These are phyloP conservation scores for Dicaeum eximium DNA, from an alignment of 2,113 vertebrate species.

Conservation along the genomic window DNA sequence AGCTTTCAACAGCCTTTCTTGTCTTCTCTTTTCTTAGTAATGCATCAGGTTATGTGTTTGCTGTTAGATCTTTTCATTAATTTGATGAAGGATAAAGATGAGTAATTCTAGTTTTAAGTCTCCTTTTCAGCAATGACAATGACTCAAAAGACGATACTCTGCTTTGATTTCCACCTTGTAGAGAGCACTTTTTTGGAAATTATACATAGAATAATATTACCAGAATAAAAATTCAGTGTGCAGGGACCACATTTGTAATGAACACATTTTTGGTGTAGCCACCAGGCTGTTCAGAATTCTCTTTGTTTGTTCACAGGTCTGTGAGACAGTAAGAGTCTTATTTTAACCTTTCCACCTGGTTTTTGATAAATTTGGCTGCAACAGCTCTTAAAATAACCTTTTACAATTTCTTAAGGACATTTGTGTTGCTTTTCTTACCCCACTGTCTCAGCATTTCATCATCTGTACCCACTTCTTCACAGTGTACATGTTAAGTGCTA, in stretches of 20 bases:
- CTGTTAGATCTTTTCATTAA: neutral
- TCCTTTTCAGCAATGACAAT: neutral
- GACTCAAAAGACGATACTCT: neutral
- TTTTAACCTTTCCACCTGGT: neutral
- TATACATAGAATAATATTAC: neutral
- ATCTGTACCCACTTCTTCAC: neutral
- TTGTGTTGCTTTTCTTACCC: neutral
- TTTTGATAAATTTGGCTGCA: neutral
- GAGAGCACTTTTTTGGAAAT: neutral
- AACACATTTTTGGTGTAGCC: neutral
- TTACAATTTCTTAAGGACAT: neutral
- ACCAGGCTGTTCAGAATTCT: neutral
- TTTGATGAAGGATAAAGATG: neutral
- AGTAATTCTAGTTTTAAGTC: neutral
- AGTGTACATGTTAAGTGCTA: neutral
- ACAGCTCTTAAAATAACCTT: neutral
- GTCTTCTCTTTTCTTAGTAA: neutral
- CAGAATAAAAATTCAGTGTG: neutral
- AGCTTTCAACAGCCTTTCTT: neutral
- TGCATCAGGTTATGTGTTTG: neutral
- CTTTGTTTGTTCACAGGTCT: neutral
- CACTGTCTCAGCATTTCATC: neutral
- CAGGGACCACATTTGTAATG: neutral
- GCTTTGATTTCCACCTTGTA: neutral
- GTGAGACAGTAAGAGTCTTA: neutral